Conservation (phyloP, 2,113 vertebrate species). For the Notothenia rossii region DNA sequence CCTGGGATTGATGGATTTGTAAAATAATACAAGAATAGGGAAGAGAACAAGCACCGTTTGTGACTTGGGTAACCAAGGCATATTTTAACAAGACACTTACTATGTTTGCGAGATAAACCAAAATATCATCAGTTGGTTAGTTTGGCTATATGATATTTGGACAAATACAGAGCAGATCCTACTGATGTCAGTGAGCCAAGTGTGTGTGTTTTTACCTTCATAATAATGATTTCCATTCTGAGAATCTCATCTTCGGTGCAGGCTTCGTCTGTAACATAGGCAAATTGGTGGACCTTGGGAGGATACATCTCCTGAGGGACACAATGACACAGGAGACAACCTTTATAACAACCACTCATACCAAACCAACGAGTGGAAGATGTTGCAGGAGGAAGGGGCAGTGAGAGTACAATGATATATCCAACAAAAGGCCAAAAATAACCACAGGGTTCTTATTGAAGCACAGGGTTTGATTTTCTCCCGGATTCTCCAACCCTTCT, state of each 20-base stretch:
- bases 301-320: constrained; percentile 94
- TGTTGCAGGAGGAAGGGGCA: background rate
- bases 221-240: constrained; percentile 94
- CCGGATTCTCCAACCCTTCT: background rate
- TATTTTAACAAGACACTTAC: too few species aligned
- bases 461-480: background rate
- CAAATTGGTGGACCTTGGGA: constrained; percentile 96
- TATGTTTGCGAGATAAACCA: background rate
- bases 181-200: background rate
- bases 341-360: background rate
- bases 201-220: constrained; percentile 88
- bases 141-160: background rate
- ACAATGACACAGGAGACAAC: background rate
- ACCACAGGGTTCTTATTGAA: background rate
- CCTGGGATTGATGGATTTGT: background rate
- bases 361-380: fast-evolving
- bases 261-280: constrained; percentile 96
- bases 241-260: constrained; percentile 96
- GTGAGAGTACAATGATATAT: background rate
- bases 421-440: background rate
- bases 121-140: background rate
- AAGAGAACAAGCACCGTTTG: background rate
- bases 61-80: too few species aligned
- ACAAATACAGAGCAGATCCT: background rate
- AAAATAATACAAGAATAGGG: background rate